Conservation (phyloP, 2,113 vertebrate genomes). For the Shinisaurus crocodilurus region DNA sequence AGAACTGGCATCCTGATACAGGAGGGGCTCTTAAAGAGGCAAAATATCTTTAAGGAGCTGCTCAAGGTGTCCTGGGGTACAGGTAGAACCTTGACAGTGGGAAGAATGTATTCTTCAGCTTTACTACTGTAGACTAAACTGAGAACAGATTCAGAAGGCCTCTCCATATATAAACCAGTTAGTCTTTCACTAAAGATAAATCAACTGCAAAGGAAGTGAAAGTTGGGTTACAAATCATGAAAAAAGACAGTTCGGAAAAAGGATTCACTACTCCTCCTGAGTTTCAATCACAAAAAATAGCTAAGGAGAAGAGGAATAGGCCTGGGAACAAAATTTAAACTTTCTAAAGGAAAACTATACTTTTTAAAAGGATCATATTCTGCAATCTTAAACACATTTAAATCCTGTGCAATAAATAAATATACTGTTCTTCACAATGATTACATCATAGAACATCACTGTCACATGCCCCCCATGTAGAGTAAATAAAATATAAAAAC, state of each 20-base stretch:
- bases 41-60: too few species aligned
- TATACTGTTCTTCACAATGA: slow-evolving; percentile 18
- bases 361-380: background rate
- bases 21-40: too few species aligned
- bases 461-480: background rate
- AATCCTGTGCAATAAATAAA: slow-evolving; percentile 33
- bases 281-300: background rate
- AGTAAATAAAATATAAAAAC: slow-evolving; percentile 44
- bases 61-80: too few species aligned
- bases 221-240: background rate
- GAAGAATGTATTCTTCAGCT: too few species aligned
- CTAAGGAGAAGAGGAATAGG: background rate
- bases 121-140: too few species aligned
- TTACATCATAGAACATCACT: slow-evolving; percentile 39
- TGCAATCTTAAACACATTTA: background rate
- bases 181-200: background rate
- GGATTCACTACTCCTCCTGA: background rate
- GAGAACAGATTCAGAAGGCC: background rate
- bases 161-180: background rate
- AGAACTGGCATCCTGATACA: too few species aligned
- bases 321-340: background rate
- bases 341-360: too few species aligned
- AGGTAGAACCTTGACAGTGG: too few species aligned
- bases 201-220: background rate
- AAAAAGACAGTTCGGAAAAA: background rate